A percentile compares a stretch with the other conserved stretches of the same genome.
Conservation (phyloP, 2,797 vertebrate genomes). For the Sardinella longiceps region DNA sequence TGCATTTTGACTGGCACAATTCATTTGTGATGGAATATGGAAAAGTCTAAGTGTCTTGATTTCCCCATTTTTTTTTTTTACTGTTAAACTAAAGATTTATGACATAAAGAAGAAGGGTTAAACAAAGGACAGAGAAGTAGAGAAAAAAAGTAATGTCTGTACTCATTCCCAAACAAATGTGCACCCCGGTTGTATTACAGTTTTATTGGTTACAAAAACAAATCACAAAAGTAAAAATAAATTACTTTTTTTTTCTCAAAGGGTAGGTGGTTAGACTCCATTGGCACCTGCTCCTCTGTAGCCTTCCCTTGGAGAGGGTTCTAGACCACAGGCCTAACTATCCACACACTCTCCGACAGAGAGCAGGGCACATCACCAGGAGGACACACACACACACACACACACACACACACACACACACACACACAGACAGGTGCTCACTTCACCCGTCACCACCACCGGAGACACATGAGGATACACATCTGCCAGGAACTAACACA, state of each 20-base stretch:
- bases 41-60: background rate
- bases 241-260: conserved; percentile 65
- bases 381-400: conserved; percentile 54
- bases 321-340: conserved; percentile 63
- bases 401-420: conserved; percentile 45
- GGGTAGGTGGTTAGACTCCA: conserved; percentile 57
- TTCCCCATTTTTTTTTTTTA: background rate
- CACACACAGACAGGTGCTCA: conserved; percentile 35
- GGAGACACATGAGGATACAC: background rate
- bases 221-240: conserved; percentile 76
- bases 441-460: conserved; percentile 9
- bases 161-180: conserved; percentile 30
- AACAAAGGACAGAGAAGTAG: background rate
- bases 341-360: conserved; percentile 62
- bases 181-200: conserved; percentile 65
- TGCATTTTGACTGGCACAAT: background rate
- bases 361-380: conserved; percentile 59
- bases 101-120: background rate
- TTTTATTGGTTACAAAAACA: conserved; percentile 78
- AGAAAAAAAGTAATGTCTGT: background rate
- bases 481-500: conserved; percentile 8
- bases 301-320: conserved; percentile 43
- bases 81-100: background rate
- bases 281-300: conserved; percentile 43
- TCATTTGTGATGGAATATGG: background rate